Evolutionary conservation across 2,113 vertebrate species (phyloP).

Genomic region (Chrysochloris asiatica): DNA sequence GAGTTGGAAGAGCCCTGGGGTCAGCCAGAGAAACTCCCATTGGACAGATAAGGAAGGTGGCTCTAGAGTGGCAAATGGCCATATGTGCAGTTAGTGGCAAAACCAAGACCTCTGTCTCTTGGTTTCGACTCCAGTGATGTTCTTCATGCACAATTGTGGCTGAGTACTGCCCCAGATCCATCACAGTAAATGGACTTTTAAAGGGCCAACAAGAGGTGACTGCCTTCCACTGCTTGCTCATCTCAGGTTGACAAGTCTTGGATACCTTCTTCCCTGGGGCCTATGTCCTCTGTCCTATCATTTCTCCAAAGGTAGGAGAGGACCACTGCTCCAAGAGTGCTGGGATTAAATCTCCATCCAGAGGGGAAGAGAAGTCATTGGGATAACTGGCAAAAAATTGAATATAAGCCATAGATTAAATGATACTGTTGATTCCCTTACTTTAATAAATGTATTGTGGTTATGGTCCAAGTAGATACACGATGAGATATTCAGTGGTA

Average conservation of each 20-base stretch:
- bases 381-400: no score
- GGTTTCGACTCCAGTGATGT: neutral
- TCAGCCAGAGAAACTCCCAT: neutral
- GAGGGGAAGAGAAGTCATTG: neutral
- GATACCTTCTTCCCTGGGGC: neutral
- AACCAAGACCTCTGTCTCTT: neutral
- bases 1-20: neutral
- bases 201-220: no score
- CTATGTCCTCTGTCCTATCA: neutral
- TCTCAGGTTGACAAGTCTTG: neutral
- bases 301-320: neutral
- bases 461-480: constrained; percentile 25
- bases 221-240: accelerated
- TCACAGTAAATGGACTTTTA: no score
- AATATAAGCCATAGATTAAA: neutral
- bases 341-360: neutral
- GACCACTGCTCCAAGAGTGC: neutral
- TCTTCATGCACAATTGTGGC: no score
- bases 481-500: neutral
- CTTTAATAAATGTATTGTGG: neutral
- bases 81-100: neutral
- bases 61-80: neutral
- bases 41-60: neutral
- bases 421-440: neutral
- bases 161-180: neutral